These are phyloP conservation scores for Hydriomena furcata DNA, from an alignment of 2,888 invertebrate species.

Conservation along the genomic window DNA sequence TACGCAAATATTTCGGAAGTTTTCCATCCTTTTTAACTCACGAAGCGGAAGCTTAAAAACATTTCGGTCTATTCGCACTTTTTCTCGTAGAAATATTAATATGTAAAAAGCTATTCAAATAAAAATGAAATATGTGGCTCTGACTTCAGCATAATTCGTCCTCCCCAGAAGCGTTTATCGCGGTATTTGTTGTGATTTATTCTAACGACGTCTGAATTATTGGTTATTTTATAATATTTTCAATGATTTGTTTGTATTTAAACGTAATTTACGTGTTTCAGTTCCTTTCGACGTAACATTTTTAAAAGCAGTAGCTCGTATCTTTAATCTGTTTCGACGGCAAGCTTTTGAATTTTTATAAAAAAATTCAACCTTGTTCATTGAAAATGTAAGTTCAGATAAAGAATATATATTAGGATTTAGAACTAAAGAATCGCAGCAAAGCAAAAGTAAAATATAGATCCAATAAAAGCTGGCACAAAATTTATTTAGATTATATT, in stretches of 20 bases:
- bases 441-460: neutral
- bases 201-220: slow-evolving; percentile 22
- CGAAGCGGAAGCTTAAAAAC: slow-evolving; percentile 24
- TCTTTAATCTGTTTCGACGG: too few species aligned
- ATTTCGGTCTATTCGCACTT: slow-evolving; percentile 33
- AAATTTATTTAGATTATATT: slow-evolving; percentile 1
- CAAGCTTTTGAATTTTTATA: too few species aligned
- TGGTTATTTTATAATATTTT: slow-evolving; percentile 19
- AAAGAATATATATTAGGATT: too few species aligned
- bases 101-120: slow-evolving; percentile 39
- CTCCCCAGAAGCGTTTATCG: slow-evolving; percentile 32
- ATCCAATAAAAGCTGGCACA: neutral
- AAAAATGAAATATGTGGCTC: slow-evolving; percentile 37
- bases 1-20: slow-evolving; percentile 10
- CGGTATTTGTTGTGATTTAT: slow-evolving; percentile 27
- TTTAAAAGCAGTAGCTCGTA: too few species aligned
- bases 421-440: too few species aligned
- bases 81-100: slow-evolving; percentile 35
- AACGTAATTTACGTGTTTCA: neutral
- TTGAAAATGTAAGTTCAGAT: too few species aligned
- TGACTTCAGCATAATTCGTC: slow-evolving; percentile 34
- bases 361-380: too few species aligned
- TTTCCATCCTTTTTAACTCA: slow-evolving; percentile 9
- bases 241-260: slow-evolving; percentile 13
- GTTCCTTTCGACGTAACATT: too few species aligned